A percentile compares a stretch with the other conserved stretches of the same genome.
Evolutionary conservation across 2,797 vertebrate genomes (phyloP).

Genomic region (Artibeus lituratus): DNA sequence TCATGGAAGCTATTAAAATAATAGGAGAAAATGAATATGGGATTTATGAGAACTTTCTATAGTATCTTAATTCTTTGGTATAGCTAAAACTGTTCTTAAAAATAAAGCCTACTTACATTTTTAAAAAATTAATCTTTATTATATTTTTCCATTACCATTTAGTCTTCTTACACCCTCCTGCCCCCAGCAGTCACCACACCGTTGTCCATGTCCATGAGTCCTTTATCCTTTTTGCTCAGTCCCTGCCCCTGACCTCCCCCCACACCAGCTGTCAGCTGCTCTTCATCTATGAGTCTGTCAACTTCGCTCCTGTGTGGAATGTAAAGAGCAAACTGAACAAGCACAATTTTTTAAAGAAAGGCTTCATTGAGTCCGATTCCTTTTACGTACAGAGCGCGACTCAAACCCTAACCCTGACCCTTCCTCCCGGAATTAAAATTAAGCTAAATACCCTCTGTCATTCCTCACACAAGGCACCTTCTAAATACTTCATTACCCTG

Average conservation of each 20-base stretch:
- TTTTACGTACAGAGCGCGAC: not conserved
- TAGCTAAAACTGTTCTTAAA: not conserved
- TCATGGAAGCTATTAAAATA: not conserved
- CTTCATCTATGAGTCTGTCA: too few species aligned
- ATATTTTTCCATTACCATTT: too few species aligned
- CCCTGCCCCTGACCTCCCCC: too few species aligned
- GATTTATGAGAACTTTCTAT: not conserved
- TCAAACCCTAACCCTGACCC: not conserved
- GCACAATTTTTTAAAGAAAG: not conserved
- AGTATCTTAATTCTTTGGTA: not conserved
- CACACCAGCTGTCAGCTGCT: too few species aligned
- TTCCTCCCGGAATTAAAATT: not conserved
- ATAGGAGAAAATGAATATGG: not conserved
- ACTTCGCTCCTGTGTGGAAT: too few species aligned
- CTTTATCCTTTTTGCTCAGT: too few species aligned
- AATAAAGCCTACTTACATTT: not conserved
- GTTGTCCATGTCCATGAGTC: too few species aligned
- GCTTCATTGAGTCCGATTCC: not conserved
- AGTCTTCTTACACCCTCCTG: too few species aligned
- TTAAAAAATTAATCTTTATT: too few species aligned
- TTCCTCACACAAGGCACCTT: not conserved
- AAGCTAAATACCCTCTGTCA: not conserved
- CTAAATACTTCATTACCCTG: not conserved
- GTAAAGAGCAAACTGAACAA: too few species aligned
- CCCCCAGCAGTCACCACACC: too few species aligned